phyloP scores from a whole-genome alignment of 2,113 vertebrate species.

The Phalacrocorax brasilianus region DNA sequence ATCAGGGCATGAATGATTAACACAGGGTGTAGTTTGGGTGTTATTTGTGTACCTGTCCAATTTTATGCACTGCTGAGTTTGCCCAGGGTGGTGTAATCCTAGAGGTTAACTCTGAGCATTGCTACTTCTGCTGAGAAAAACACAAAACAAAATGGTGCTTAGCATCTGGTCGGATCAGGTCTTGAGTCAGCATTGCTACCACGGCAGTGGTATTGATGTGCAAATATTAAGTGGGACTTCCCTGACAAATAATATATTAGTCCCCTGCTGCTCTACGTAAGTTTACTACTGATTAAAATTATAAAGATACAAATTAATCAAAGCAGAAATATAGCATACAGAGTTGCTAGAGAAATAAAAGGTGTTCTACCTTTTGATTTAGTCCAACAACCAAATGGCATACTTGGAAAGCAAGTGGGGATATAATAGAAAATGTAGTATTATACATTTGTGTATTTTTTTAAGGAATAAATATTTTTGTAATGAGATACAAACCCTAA shows the following conservation, averaged over 20 bases:
- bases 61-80: background rate
- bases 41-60: background rate
- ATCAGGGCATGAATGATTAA: background rate
- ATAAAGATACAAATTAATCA: background rate
- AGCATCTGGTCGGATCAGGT: background rate
- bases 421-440: conserved; percentile 54
- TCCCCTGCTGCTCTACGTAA: background rate
- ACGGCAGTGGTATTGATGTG: background rate
- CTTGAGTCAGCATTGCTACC: background rate
- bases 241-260: background rate
- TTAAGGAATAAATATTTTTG: conserved; percentile 78
- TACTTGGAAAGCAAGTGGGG: conserved; percentile 29
- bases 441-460: conserved; percentile 77
- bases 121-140: background rate
- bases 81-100: background rate
- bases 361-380: background rate
- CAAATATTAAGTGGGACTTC: background rate
- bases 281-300: background rate
- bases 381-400: background rate
- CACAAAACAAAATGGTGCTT: background rate
- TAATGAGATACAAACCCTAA: conserved; percentile 62
- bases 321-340: background rate
- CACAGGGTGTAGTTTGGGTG: background rate
- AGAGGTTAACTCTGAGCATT: background rate
- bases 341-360: background rate